Percentiles rank a stretch among this genome's conserved stretches.
These are phyloP conservation scores for Trichopoda pennipes DNA, from an alignment of 2,888 invertebrate genomes.

Conservation along the genomic window DNA sequence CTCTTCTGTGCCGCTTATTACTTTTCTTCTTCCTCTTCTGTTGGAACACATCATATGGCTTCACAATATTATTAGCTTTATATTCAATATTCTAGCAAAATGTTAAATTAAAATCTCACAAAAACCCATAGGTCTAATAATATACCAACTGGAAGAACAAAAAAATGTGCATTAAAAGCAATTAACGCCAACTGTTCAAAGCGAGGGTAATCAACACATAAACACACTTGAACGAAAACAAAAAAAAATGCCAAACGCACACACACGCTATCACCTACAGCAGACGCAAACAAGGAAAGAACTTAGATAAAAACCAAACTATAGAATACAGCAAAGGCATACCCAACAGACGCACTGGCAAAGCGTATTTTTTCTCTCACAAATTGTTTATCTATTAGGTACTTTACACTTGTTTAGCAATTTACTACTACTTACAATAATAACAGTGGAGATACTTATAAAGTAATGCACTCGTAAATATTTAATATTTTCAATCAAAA, in stretches of 20 bases:
- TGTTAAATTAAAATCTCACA: slow-evolving; percentile 54
- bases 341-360: slow-evolving; percentile 9
- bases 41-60: background rate
- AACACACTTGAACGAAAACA: slow-evolving; percentile 19
- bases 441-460: slow-evolving; percentile 19
- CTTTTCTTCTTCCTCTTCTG: too few relatives aligned
- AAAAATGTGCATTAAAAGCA: slow-evolving; percentile 58
- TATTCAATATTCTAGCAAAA: slow-evolving; percentile 53
- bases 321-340: slow-evolving; percentile 7
- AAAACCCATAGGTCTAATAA: slow-evolving; percentile 62
- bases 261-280: background rate
- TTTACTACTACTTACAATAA: slow-evolving; percentile 24
- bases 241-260: background rate
- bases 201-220: slow-evolving; percentile 46
- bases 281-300: slow-evolving; percentile 9
- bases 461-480: too few relatives aligned
- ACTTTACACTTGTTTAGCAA: slow-evolving; percentile 63
- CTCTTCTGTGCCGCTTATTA: background rate
- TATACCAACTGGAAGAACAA: background rate
- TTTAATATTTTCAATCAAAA: too few relatives aligned
- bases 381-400: slow-evolving; percentile 66
- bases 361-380: slow-evolving; percentile 10
- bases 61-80: slow-evolving; percentile 17
- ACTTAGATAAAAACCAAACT: slow-evolving; percentile 40
- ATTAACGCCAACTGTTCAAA: slow-evolving; percentile 65